Conservation (phyloP, 2,888 invertebrate genomes). For the Axea sp. region DNA sequence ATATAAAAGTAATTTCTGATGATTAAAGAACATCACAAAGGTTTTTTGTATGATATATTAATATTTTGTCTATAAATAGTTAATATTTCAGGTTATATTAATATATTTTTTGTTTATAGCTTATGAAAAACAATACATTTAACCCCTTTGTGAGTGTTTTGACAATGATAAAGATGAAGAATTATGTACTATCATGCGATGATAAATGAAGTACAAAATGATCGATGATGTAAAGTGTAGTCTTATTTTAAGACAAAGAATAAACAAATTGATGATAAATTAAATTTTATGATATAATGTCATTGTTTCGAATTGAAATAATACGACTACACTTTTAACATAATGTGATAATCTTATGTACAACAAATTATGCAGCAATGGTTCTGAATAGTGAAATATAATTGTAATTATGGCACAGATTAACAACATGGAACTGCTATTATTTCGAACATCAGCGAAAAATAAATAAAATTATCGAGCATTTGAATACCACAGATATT, state of each 20-base stretch:
- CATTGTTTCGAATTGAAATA: not conserved
- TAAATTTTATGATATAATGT: not conserved
- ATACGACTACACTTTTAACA: constrained; percentile 26
- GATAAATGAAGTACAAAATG: constrained; percentile 28
- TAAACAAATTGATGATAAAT: not conserved
- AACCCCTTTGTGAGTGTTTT: too few species aligned
- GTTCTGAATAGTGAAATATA: too few species aligned
- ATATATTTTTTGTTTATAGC: too few species aligned
- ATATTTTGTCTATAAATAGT: not conserved
- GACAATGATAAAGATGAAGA: not conserved
- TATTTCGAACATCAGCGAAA: too few species aligned
- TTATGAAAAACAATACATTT: not conserved
- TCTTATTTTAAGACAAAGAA: constrained; percentile 1
- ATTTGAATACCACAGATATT: too few species aligned
- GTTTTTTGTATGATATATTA: not conserved
- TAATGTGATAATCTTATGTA: too few species aligned
- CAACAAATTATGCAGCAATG: too few species aligned
- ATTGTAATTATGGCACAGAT: too few species aligned
- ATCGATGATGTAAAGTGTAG: constrained; percentile 22
- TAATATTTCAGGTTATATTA: too few species aligned
- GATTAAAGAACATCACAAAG: constrained; percentile 1
- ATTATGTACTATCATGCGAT: constrained; percentile 30
- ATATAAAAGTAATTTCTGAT: constrained; percentile 6
- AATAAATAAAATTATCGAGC: too few species aligned
- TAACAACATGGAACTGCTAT: too few species aligned